Conservation (phyloP, 1,140 invertebrate species). For the Portunus trituberculatus region DNA sequence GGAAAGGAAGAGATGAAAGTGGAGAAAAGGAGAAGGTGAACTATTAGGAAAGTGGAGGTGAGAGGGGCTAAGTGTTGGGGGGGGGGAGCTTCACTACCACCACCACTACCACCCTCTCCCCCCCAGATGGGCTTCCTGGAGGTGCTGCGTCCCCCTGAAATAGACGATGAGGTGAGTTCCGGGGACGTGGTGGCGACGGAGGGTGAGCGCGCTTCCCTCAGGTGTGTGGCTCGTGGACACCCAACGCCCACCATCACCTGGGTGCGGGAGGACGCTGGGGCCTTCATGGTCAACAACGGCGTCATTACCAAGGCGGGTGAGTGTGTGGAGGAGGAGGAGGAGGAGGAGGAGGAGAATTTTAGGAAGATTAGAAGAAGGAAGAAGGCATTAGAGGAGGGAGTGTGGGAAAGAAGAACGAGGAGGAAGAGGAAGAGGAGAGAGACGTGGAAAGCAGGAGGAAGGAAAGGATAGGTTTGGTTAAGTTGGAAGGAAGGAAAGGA, state of each 20-base stretch:
- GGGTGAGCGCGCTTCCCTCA: conserved; percentile 88
- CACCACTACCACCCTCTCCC: background rate
- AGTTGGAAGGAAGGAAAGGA: too few relatives aligned
- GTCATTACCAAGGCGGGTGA: conserved; percentile 51
- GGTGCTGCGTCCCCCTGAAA: conserved; percentile 92
- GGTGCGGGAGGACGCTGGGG: conserved; percentile 65
- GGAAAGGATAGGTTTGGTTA: too few relatives aligned
- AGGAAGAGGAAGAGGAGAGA: too few relatives aligned
- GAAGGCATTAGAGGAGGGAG: background rate
- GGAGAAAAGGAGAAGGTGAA: background rate
- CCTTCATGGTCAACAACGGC: conserved; percentile 80
- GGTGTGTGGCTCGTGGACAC: conserved; percentile 81
- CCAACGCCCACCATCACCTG: conserved; percentile 87
- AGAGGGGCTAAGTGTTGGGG: background rate
- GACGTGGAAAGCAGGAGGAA: too few relatives aligned
- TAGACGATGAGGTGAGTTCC: conserved; percentile 85
- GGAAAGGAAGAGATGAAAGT: background rate
- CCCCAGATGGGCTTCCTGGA: conserved; percentile 87
- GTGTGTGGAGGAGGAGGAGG: background rate
- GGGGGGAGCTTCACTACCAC: conserved; percentile 78
- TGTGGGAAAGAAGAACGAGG: too few relatives aligned
- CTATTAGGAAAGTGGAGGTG: background rate
- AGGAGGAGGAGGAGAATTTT: background rate
- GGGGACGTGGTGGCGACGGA: conserved; percentile 85
- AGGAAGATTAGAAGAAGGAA: background rate